These are phyloP conservation scores for Megalops atlanticus DNA, from an alignment of 2,113 vertebrate species.

Conservation along the genomic window DNA sequence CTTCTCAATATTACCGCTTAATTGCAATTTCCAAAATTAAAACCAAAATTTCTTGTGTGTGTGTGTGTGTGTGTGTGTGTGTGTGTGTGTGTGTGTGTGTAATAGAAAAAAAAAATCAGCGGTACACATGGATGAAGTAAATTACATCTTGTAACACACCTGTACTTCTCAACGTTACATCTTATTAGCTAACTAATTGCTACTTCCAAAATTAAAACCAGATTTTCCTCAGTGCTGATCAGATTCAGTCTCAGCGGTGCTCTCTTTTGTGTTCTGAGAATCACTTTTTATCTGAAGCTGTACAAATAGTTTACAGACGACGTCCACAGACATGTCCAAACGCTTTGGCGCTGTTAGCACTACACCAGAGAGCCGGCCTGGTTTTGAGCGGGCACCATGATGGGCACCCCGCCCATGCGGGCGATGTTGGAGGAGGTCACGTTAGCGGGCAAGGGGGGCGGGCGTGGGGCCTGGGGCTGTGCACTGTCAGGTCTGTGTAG, in stretches of 20 bases:
- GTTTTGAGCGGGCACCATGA: constrained; percentile 87
- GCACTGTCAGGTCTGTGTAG: constrained; percentile 63
- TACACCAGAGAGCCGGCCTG: constrained; percentile 88
- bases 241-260: not conserved
- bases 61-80: no score
- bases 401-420: constrained; percentile 83
- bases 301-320: constrained; percentile 11
- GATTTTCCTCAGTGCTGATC: not conserved
- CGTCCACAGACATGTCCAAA: not conserved
- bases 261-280: not conserved
- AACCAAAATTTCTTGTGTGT: not conserved
- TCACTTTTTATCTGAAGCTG: not conserved
- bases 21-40: not conserved
- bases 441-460: constrained; percentile 46
- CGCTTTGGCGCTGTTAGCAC: constrained; percentile 25
- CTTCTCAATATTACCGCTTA: not conserved
- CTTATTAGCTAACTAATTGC: not conserved
- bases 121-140: constrained; percentile 38
- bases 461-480: constrained; percentile 49
- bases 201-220: not conserved
- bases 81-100: no score
- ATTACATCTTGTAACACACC: constrained; percentile 33
- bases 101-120: constrained; percentile 32
- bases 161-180: not conserved
- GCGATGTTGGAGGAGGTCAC: constrained; percentile 73